Evolutionary conservation across 2,797 vertebrate species (phyloP).

Genomic region (Borostomias antarcticus): DNA sequence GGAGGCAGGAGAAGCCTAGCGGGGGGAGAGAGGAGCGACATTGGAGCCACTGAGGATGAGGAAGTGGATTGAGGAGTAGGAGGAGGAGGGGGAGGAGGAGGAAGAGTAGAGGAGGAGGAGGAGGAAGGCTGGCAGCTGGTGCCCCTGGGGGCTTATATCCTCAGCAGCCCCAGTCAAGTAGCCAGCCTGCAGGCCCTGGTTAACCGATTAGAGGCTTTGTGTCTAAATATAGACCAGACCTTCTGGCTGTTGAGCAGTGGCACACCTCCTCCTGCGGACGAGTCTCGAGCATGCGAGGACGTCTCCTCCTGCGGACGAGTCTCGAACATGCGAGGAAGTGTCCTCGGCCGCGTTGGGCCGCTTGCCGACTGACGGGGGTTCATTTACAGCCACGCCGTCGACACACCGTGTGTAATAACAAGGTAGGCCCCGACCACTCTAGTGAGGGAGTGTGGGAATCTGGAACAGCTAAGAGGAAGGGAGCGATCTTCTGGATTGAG

Average conservation of each 20-base stretch:
- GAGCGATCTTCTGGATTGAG: no score
- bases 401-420: no score
- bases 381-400: no score
- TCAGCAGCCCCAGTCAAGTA: not conserved
- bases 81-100: constrained; percentile 12
- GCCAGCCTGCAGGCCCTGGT: constrained; percentile 37
- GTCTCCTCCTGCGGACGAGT: not conserved
- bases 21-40: not conserved
- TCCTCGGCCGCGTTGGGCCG: not conserved
- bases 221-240: constrained; percentile 54
- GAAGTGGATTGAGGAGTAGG: not conserved
- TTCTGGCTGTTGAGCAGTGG: not conserved
- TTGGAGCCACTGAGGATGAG: no score
- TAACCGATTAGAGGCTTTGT: constrained; percentile 59
- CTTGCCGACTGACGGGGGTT: no score
- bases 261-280: not conserved
- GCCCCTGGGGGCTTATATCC: not conserved
- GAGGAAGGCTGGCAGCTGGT: constrained; percentile 10
- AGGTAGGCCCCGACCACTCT: no score
- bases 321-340: not conserved
- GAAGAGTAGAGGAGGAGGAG: constrained; percentile 44
- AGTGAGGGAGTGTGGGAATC: no score
- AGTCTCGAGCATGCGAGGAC: not conserved
- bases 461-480: no score
- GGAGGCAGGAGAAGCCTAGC: not conserved